Base-by-base conservation (phyloP, 2,797 vertebrate genomes). In the Smutsia gigantea region DNA sequence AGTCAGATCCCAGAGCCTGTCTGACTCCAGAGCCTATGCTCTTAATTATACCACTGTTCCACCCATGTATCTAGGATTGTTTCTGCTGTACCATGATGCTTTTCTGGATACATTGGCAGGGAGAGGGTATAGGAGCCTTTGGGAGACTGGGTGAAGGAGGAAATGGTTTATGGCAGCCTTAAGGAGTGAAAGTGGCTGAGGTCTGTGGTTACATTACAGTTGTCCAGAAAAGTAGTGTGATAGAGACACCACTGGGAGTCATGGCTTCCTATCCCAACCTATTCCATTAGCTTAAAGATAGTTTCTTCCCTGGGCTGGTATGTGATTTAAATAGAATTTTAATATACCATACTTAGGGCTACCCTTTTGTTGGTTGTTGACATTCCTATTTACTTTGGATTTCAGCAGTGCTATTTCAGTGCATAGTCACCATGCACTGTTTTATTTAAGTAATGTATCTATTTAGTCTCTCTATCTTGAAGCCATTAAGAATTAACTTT, bases 401-500 rank as follows among this genome's bases (percentile, higher is more conserved):
- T 90, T 97, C 64, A 90, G 34, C 72, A 72, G 18, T 72, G 34
- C 57, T 91, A 89, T 17, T 51, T 89, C 69, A 79, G 2, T 87
- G 9, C 27, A 42, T 8, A 86, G 55, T 71, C 42, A 88, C 69
- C 64, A 94, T 75, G 81, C 37, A 51, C 53, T 78, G 6, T 63
- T 88, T 63, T n/a, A 82, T 90, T 96, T 93, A 57, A 90, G 78
- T 63, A 79, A n/a, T 69, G 8, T 86, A 23, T 72, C 25, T 75
- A 3, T 71, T 61, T 85, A 84, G 27, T 86, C 78, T 84, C 25
- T 93, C 63, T 78, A 53, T 78, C 17, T 85, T 46, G 46, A 46
- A 78, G 17, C n/a, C 12, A 55, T 77, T 75, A 81, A 66, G 9
- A 42, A 19, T 90, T 95, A 39, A 71, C 46, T 89, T 39, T 51